Percentiles rank a stretch among this genome's conserved stretches.
These are phyloP conservation scores for Sula dactylatra DNA, from an alignment of 2,113 vertebrate species.

Conservation along the genomic window DNA sequence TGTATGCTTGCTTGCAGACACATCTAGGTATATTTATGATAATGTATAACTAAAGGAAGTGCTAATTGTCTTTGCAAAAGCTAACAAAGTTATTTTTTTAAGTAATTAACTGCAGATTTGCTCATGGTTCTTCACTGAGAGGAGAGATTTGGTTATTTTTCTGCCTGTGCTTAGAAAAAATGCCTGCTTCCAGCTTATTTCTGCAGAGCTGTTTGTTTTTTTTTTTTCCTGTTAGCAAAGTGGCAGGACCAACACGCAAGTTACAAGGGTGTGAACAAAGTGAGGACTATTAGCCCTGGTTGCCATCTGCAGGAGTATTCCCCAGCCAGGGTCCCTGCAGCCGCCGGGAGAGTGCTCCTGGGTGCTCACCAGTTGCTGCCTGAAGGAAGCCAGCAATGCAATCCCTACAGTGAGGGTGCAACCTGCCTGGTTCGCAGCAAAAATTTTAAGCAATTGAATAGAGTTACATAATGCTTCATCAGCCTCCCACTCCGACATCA, in stretches of 20 bases:
- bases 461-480: rapidly evolving
- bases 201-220: neutral
- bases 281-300: neutral
- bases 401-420: neutral
- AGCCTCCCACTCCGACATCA: rapidly evolving
- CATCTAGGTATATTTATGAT: neutral
- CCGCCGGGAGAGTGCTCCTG: rapidly evolving
- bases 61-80: neutral
- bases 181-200: neutral
- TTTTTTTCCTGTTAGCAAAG: neutral
- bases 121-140: neutral
- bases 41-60: neutral
- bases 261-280: neutral
- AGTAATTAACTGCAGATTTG: neutral
- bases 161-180: neutral
- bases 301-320: rapidly evolving
- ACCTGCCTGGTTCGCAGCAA: rapidly evolving
- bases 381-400: neutral
- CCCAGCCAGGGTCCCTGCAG: neutral
- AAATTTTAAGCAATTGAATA: neutral
- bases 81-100: neutral
- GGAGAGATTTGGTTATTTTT: neutral
- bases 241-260: too few relatives aligned
- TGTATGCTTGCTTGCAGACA: neutral
- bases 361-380: neutral